Evolutionary conservation across 2,113 vertebrate genomes (phyloP).

Genomic region (Caretta caretta): DNA sequence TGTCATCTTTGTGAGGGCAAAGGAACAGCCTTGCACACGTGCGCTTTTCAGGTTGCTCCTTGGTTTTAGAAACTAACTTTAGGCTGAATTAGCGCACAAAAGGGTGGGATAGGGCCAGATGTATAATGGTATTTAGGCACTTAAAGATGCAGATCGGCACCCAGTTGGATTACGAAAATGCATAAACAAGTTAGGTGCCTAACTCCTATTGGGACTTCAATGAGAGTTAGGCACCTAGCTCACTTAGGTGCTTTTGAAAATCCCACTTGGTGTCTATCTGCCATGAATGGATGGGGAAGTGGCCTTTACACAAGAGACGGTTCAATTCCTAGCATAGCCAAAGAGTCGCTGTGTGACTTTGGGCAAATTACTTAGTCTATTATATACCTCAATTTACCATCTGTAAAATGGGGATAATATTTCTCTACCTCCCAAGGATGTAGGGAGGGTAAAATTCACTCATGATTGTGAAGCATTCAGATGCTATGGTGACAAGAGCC

Average conservation of each 20-base stretch:
- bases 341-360: not conserved
- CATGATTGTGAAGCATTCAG: conserved; percentile 52
- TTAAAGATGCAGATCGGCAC: fast-evolving
- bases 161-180: not conserved
- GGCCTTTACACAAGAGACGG: conserved; percentile 1
- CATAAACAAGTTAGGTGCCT: not conserved
- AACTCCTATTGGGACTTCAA: not conserved
- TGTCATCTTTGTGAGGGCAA: not conserved
- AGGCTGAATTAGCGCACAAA: not conserved
- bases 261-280: not conserved
- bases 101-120: not conserved
- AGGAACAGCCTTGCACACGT: not conserved
- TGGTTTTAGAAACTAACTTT: not conserved
- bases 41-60: not conserved
- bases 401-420: not conserved
- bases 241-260: not conserved
- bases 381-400: not conserved
- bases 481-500: not conserved
- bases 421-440: conserved; percentile 50
- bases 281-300: not conserved
- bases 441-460: conserved; percentile 56
- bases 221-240: not conserved
- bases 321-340: not conserved
- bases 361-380: conserved; percentile 32
- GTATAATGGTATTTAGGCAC: not conserved